Evolutionary conservation across 2,113 vertebrate genomes (phyloP), one percentile per base, ranked within the genome.

Genomic region (Uropsilus gracilis): DNA sequence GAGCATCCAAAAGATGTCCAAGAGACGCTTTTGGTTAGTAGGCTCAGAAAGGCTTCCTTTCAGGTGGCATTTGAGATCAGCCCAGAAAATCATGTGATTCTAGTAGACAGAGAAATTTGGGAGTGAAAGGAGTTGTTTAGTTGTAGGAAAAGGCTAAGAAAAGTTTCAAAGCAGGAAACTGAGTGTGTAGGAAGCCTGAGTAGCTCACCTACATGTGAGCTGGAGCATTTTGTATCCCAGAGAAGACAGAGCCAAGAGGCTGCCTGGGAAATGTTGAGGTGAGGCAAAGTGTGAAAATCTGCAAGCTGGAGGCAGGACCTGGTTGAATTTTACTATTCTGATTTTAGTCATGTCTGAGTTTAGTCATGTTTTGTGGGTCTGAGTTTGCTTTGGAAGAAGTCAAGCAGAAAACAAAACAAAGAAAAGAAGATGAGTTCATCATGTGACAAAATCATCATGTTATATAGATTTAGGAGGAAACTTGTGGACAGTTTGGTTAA

Each of bases 221-320:
- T 9, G 32, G 72, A 55, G 16, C 1, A 2, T 16, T 44, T 0
- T 1, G 1, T 0, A 39, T 17, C 24, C 0, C 0, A 26, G 50
- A 86, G 66, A 75, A 46, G 22, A 61, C 2, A 18, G 16, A 64
- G 71, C 22, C 11, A 26, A 50, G 78, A 63, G 57, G 63, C 68
- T 8, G 72, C 46, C 0, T 20, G 76, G 39, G 44, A 68, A 34
- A 44, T 0, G 0, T 9, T 7, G 46, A 39, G 8, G 12, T 22
- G 14, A 28, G 39, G 5, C 20, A 9, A 48, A 32, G 55, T 55
- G 17, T n/a, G 44, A 55, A 72, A 26, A 63, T 32, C 0, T 2
- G n/a, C 6, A n/a, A 22, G 39, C 10, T 34, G 34, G 26, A 77
- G 57, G 39, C 0, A 0, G n/a, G 30, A 17, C 28, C 44, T 66